Evolutionary conservation across 2,797 vertebrate genomes (phyloP).

Genomic region (Vespertilio murinus): DNA sequence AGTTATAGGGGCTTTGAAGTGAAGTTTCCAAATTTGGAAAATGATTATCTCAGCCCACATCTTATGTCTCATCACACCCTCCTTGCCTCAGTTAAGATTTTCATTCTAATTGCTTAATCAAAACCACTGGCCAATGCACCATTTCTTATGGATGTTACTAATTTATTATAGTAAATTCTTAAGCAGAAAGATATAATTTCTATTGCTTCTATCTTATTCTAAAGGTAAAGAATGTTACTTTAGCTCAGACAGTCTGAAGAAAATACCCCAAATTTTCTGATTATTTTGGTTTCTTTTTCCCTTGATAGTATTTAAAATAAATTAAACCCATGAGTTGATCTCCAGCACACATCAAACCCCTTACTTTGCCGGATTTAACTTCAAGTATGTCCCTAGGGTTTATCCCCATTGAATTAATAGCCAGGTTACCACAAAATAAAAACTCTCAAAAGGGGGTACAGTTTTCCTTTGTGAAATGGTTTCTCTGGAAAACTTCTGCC

Average conservation of each 20-base stretch:
- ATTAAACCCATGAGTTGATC: slow-evolving; percentile 34
- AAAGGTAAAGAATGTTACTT: not conserved
- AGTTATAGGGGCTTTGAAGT: not conserved
- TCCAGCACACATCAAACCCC: slow-evolving; percentile 46
- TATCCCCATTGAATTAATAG: slow-evolving; percentile 45
- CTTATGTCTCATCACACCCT: not conserved
- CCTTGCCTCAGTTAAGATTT: not conserved
- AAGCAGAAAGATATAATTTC: not conserved
- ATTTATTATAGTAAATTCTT: not conserved
- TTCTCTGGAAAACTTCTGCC: slow-evolving; percentile 49
- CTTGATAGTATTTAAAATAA: slow-evolving; percentile 47
- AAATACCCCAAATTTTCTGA: slow-evolving; percentile 19
- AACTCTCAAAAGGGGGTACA: slow-evolving; percentile 15
- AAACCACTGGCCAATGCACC: not conserved
- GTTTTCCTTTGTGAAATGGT: not conserved
- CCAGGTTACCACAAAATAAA: slow-evolving; percentile 12
- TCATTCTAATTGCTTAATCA: not conserved
- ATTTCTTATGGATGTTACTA: not conserved
- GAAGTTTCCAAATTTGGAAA: not conserved
- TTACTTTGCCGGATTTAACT: slow-evolving; percentile 66
- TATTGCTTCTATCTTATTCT: not conserved
- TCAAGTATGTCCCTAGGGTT: slow-evolving; percentile 32
- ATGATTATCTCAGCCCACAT: not conserved
- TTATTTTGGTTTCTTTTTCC: slow-evolving; percentile 13
- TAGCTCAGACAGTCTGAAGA: not conserved